Conservation (phyloP, 2,113 vertebrate species). For the Peromyscus maniculatus region DNA sequence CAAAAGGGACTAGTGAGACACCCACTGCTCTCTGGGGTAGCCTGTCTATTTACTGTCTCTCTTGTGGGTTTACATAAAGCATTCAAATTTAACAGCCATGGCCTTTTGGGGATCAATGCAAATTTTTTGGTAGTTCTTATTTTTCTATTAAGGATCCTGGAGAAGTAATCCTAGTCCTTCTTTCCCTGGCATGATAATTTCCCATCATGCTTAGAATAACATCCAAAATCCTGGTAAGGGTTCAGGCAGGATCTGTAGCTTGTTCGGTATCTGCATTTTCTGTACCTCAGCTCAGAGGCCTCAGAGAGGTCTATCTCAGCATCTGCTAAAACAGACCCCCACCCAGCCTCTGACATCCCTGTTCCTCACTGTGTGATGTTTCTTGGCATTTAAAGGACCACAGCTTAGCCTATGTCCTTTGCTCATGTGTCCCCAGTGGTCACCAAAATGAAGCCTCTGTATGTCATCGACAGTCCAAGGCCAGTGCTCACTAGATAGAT, state of each 20-base stretch:
- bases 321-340: not conserved
- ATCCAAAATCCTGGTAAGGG: not conserved
- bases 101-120: not conserved
- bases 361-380: not conserved
- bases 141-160: constrained; percentile 11
- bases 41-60: no score
- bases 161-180: not conserved
- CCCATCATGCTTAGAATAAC: not conserved
- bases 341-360: not conserved
- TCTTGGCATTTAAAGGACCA: constrained; percentile 9
- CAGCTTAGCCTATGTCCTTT: not conserved
- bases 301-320: not conserved
- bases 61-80: not conserved
- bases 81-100: not conserved
- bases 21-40: not conserved
- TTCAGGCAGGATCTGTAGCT: not conserved
- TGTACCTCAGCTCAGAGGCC: not conserved
- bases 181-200: not conserved
- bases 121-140: not conserved
- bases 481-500: not conserved
- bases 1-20: not conserved
- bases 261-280: not conserved
- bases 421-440: not conserved
- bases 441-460: not conserved
- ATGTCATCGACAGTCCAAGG: not conserved